Percentiles rank a stretch among this genome's conserved stretches.
phyloP scores from a whole-genome alignment of 2,113 vertebrate genomes.

The Oxyruncus cristatus region DNA sequence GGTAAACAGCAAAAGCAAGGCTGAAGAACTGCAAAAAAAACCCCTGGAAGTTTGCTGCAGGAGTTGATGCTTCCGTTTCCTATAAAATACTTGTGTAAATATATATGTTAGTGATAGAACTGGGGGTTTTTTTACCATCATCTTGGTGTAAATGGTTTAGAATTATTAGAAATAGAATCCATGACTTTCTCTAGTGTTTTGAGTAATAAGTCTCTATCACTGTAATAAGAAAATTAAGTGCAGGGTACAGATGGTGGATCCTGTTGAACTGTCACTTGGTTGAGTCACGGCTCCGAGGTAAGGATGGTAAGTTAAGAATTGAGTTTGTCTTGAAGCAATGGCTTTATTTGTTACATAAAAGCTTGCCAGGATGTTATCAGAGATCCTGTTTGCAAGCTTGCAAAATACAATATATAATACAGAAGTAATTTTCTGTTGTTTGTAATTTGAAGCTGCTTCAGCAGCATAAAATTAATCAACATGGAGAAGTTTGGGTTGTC shows the following conservation, averaged over 20 bases:
- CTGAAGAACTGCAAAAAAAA: neutral
- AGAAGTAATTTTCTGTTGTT: neutral
- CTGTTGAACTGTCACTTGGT: neutral
- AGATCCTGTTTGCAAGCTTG: neutral
- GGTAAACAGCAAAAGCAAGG: slow-evolving; percentile 74
- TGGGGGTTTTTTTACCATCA: neutral
- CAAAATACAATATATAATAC: neutral
- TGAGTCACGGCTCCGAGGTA: neutral
- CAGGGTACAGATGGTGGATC: neutral
- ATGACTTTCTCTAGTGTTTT: neutral
- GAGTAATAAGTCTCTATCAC: neutral
- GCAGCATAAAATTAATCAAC: neutral
- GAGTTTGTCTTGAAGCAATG: neutral
- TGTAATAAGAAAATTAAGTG: neutral
- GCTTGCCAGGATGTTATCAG: neutral
- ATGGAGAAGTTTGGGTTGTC: neutral
- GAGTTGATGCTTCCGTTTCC: neutral
- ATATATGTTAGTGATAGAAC: neutral
- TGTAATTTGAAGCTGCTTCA: neutral
- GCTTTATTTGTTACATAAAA: neutral
- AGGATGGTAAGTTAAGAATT: neutral
- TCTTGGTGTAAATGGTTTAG: neutral
- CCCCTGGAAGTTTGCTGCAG: neutral
- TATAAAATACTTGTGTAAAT: neutral
- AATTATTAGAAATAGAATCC: neutral